Percentiles rank a stretch among this genome's conserved stretches.
phyloP scores from a whole-genome alignment of 2,113 vertebrate species.

The Andinoacara biseriatus region DNA sequence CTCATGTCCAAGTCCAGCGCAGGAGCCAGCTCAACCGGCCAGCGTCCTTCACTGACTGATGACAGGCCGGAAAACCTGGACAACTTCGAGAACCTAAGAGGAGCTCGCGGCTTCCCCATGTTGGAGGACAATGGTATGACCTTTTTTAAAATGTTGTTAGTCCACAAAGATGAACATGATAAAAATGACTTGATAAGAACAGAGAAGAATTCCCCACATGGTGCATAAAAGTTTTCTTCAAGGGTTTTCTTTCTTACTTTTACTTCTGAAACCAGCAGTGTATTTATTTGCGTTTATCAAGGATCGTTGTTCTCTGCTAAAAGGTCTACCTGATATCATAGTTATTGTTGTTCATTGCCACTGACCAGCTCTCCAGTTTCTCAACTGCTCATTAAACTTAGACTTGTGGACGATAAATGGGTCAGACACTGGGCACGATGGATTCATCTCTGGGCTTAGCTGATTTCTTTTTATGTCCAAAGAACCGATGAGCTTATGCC shows the following conservation, averaged over 20 bases:
- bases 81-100: constrained; percentile 83
- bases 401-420: too few relatives aligned
- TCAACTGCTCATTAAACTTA: too few relatives aligned
- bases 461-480: too few relatives aligned
- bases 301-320: too few relatives aligned
- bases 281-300: too few relatives aligned
- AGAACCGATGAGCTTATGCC: too few relatives aligned
- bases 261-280: too few relatives aligned
- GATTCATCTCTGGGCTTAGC: too few relatives aligned
- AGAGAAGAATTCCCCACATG: not conserved
- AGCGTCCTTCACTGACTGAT: constrained; percentile 86
- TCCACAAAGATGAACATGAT: not conserved
- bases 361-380: too few relatives aligned
- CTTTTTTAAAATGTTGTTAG: not conserved
- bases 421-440: too few relatives aligned
- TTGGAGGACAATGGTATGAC: constrained; percentile 89
- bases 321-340: too few relatives aligned
- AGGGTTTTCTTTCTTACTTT: not conserved
- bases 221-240: constrained; percentile 4
- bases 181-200: not conserved
- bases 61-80: constrained; percentile 85
- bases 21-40: constrained; percentile 82
- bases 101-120: constrained; percentile 84
- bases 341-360: too few relatives aligned
- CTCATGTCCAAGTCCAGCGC: constrained; percentile 83